phyloP scores from a whole-genome alignment of 1,140 invertebrate genomes.

The Cotesia vestalis region DNA sequence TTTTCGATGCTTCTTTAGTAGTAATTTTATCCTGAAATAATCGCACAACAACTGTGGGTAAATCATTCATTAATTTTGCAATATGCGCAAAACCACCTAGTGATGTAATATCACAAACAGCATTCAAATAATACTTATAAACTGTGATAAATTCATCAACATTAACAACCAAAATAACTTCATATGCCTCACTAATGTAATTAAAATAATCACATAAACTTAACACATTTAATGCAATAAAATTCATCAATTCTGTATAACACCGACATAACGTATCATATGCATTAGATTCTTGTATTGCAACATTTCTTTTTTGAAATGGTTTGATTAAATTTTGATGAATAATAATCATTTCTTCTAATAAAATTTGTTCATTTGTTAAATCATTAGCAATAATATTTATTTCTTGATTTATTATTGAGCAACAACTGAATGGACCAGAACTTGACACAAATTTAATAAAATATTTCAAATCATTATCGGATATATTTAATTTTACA shows the following conservation, averaged over 20 bases:
- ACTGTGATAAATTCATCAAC: conserved; percentile 77
- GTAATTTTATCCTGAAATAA: conserved; percentile 68
- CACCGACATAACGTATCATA: conserved; percentile 73
- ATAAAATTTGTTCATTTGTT: conserved; percentile 73
- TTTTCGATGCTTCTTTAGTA: conserved; percentile 60
- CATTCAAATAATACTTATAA: conserved; percentile 77
- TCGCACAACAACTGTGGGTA: conserved; percentile 69
- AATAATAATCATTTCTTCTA: conserved; percentile 74
- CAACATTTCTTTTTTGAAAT: conserved; percentile 70
- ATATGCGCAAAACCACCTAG: conserved; percentile 77
- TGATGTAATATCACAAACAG: conserved; percentile 79
- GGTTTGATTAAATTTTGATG: conserved; percentile 72
- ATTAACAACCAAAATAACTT: conserved; percentile 75
- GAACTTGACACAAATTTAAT: conserved; percentile 59
- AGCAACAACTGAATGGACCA: conserved; percentile 59
- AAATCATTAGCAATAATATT: conserved; percentile 68
- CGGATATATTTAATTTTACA: conserved; percentile 55
- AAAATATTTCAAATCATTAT: conserved; percentile 43
- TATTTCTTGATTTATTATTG: conserved; percentile 50
- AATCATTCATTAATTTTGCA: conserved; percentile 68
- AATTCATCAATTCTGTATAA: conserved; percentile 76
- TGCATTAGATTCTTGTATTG: conserved; percentile 67
- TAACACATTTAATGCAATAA: conserved; percentile 73
- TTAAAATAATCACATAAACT: conserved; percentile 74
- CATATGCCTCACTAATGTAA: conserved; percentile 70